Evolutionary conservation across 2,888 invertebrate genomes (phyloP).

Genomic region (Laspeyria flexula): DNA sequence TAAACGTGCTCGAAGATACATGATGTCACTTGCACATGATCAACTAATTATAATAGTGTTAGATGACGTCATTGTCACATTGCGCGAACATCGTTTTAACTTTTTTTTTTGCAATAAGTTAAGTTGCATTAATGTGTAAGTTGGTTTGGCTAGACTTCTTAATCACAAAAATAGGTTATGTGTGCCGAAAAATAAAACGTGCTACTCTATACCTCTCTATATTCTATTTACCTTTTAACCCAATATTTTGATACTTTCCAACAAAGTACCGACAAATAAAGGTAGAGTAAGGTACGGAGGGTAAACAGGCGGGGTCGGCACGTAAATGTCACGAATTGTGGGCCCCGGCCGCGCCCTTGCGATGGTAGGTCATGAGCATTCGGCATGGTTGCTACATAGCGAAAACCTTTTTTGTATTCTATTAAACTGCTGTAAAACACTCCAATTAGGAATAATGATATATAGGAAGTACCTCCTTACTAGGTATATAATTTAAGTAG

Average conservation of each 20-base stretch:
- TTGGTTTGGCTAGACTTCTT: no score
- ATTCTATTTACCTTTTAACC: not conserved
- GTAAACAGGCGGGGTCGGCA: constrained; percentile 35
- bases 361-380: constrained; percentile 10
- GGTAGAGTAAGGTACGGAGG: constrained; percentile 11
- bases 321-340: constrained; percentile 29
- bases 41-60: not conserved
- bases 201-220: no score
- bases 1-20: not conserved
- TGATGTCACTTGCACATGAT: constrained; percentile 7
- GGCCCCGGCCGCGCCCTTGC: constrained; percentile 28
- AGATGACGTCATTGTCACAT: not conserved
- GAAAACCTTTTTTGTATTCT: not conserved
- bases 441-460: no score
- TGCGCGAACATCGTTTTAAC: not conserved
- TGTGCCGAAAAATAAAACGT: no score
- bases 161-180: no score
- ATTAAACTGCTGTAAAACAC: no score
- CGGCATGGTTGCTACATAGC: constrained; percentile 22
- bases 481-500: no score
- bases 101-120: not conserved
- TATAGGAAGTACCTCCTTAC: no score
- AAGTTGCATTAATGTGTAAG: no score
- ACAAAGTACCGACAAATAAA: constrained; percentile 17
- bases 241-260: constrained; percentile 13